A percentile compares a stretch with the other conserved stretches of the same genome.
Evolutionary conservation across 2,888 invertebrate genomes (phyloP).

Genomic region (Drosophila helvetica): DNA sequence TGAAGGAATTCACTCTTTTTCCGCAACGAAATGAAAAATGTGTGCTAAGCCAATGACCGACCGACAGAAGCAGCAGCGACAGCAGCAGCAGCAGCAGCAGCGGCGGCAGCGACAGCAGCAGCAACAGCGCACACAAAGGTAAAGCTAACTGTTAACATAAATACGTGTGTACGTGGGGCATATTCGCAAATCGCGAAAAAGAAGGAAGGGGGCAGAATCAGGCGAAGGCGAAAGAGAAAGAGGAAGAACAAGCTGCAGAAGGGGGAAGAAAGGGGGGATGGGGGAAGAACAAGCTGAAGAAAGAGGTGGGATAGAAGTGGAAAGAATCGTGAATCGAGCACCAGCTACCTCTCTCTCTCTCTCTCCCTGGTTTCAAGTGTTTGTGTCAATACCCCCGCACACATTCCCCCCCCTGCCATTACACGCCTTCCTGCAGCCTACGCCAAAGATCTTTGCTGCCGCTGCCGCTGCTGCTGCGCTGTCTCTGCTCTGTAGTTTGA

Average conservation of each 20-base stretch:
- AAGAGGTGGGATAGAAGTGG: slow-evolving; percentile 18
- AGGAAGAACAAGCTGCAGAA: slow-evolving; percentile 15
- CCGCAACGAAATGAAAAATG: slow-evolving; percentile 82
- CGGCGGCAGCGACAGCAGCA: slow-evolving; percentile 27
- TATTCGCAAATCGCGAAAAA: slow-evolving; percentile 58
- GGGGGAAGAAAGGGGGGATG: slow-evolving; percentile 28
- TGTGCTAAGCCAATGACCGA: slow-evolving; percentile 84
- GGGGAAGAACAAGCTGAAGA: slow-evolving; percentile 16
- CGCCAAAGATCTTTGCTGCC: slow-evolving; percentile 6
- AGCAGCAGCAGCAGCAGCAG: slow-evolving; percentile 42
- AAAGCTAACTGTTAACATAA: slow-evolving; percentile 71
- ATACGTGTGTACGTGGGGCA: slow-evolving; percentile 45
- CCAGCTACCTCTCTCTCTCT: slow-evolving; percentile 5
- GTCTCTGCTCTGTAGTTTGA: slow-evolving; percentile 12
- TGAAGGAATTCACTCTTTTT: slow-evolving; percentile 79
- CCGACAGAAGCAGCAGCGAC: slow-evolving; percentile 16
- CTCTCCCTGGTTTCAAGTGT: slow-evolving; percentile 25
- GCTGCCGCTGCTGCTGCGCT: slow-evolving; percentile 1
- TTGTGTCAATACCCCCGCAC: slow-evolving; percentile 30
- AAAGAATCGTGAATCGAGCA: slow-evolving; percentile 34
- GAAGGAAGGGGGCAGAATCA: neutral
- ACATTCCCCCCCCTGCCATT: neutral
- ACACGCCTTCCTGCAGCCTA: slow-evolving; percentile 17
- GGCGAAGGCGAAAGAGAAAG: slow-evolving; percentile 29
- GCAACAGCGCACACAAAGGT: slow-evolving; percentile 58